Base-by-base conservation (phyloP, 2,888 invertebrate species). In the Peribatodes rhomboidaria region DNA sequence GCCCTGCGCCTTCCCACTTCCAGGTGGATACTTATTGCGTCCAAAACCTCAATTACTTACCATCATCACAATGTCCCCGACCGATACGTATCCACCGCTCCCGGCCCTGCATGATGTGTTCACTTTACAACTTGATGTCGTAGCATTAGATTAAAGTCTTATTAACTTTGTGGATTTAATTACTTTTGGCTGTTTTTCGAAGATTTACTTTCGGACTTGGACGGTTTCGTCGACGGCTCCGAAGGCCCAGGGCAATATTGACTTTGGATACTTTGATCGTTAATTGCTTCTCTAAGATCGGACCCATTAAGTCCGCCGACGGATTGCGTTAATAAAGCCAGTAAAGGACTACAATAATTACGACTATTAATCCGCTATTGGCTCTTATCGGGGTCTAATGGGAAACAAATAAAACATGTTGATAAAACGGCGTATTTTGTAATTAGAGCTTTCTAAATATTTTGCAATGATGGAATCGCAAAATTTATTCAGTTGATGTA, bases 11-110 rank as follows among this genome's bases (percentile, higher is more conserved):
- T 70, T 62, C 33, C 59, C 61, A 65, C 67, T 67, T 65, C 76
- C 82, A 80, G 85, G 87, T 87, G 88, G 85, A 87, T 89, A 88
- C 84, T 81, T 82, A 82, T 82, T 82, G 78, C 78, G 79, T 79
- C 77, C 75, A 76, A 79, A 80, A 77, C 71, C 69, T 73, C 72
- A 67, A 78, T 73, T 72, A 75, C 70, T 49, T 16, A 31, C 6
- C 76, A 75, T 75, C 77, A 61, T 79, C 42, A 44, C 65, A 42
- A 11, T 42, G 11, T 10, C 9, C 64, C 47, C 18, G 16, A 49
- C 44, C 56, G 47, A 71, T 64, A 61, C 58, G 66, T 35, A 63
- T 70, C 53, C 62, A 64, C 65, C 61, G 35, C 35, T 41, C 46
- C 58, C 22, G 37, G 8, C 42, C 64, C 60, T 35, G 65, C 65